Evolutionary conservation across 2,888 invertebrate species (phyloP).

Genomic region (Tenodera sinensis): DNA sequence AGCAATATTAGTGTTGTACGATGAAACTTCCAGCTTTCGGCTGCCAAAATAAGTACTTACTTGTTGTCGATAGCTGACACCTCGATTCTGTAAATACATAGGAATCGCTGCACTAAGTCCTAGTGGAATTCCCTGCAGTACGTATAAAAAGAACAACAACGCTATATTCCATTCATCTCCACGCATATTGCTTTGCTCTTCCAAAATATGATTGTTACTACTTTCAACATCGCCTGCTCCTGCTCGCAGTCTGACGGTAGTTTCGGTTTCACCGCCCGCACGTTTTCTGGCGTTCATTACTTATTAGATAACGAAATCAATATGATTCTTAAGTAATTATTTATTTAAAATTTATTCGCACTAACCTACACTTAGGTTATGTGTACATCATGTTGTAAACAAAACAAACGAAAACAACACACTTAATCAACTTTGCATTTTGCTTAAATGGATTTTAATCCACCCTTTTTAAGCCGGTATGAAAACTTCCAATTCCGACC

Average conservation of each 20-base stretch:
- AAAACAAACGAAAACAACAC: not conserved
- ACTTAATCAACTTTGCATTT: too few species aligned
- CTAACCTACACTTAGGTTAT: not conserved
- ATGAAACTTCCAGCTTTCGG: not conserved
- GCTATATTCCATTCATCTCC: constrained; percentile 80
- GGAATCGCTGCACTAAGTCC: constrained; percentile 93
- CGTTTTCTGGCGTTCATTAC: not conserved
- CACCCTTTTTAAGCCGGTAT: too few species aligned
- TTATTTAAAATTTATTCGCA: too few species aligned
- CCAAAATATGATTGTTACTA: not conserved
- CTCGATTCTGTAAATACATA: constrained; percentile 88
- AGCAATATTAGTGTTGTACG: constrained; percentile 33
- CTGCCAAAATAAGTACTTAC: constrained; percentile 41
- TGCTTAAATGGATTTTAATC: too few species aligned
- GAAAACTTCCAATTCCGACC: too few species aligned
- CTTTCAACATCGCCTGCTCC: not conserved
- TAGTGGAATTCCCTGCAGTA: constrained; percentile 92
- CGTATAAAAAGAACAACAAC: constrained; percentile 85
- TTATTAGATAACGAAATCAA: not conserved
- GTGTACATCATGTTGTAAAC: not conserved
- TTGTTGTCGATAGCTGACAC: constrained; percentile 92
- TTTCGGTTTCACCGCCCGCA: not conserved
- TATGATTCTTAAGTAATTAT: too few species aligned
- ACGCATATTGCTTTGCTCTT: constrained; percentile 29
- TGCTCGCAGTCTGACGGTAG: not conserved